Conservation (phyloP, 2,797 vertebrate species). For the Halcyon leucocephala region DNA sequence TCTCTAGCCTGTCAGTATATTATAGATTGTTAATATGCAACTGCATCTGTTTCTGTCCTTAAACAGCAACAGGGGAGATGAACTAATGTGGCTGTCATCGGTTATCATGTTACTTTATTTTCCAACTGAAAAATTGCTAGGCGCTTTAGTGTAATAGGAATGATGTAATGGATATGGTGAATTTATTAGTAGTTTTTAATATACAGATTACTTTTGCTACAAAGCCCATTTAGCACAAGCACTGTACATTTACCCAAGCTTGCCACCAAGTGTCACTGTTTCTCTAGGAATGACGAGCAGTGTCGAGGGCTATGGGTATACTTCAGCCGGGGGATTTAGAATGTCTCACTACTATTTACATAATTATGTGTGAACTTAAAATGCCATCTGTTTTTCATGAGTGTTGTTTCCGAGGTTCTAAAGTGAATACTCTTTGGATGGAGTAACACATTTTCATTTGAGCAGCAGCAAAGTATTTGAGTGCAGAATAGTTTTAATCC, state of each 20-base stretch:
- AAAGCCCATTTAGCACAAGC: not conserved
- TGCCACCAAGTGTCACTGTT: conserved; percentile 55
- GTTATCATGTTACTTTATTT: not conserved
- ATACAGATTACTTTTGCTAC: not conserved
- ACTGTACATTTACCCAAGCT: not conserved
- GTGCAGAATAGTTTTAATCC: not conserved
- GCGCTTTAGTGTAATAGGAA: not conserved
- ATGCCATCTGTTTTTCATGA: not conserved
- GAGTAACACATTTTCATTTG: not conserved
- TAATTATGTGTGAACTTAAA: not conserved
- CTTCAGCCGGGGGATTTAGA: not conserved
- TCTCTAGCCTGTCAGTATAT: not conserved
- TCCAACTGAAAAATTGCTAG: not conserved
- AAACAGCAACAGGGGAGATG: not conserved
- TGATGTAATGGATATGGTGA: not conserved
- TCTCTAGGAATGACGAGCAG: not conserved
- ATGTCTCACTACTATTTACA: not conserved
- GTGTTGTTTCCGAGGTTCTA: not conserved
- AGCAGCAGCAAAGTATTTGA: not conserved
- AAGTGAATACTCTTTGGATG: not conserved
- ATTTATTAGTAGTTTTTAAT: not conserved
- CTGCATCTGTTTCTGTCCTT: not conserved
- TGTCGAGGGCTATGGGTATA: rapidly evolving
- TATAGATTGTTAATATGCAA: not conserved
- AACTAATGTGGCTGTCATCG: not conserved